Percentiles rank a stretch among this genome's conserved stretches.
Evolutionary conservation across 2,797 vertebrate species (phyloP).

Genomic region (Takifugu rubripes): DNA sequence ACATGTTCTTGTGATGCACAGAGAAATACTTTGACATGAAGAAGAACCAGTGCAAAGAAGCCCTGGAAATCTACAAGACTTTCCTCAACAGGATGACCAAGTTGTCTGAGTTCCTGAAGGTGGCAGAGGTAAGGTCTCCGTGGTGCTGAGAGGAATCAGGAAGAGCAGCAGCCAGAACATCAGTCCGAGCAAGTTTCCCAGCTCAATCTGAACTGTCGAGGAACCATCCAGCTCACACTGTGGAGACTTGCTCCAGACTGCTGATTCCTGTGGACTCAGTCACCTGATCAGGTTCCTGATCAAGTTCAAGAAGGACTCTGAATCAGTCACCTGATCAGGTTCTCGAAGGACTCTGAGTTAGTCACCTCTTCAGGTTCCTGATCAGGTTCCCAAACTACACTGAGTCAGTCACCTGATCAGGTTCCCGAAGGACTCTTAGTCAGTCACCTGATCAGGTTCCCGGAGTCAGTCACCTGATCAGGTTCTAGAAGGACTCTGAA

Average conservation of each 20-base stretch:
- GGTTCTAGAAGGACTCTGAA: constrained; percentile 13
- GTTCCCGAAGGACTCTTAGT: constrained; percentile 4
- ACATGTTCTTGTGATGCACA: constrained; percentile 46
- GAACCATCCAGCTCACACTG: constrained; percentile 12
- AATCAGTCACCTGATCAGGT: constrained; percentile 54
- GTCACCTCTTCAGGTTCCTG: constrained; percentile 52
- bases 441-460: constrained; percentile 56
- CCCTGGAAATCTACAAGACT: constrained; percentile 95
- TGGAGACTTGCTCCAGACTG: constrained; percentile 61
- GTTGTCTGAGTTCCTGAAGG: constrained; percentile 92
- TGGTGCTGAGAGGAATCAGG: constrained; percentile 24
- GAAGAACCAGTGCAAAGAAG: constrained; percentile 95
- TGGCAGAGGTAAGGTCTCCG: constrained; percentile 87
- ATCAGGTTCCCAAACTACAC: constrained; percentile 33
- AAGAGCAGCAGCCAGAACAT: constrained; percentile 35
- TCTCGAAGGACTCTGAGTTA: constrained; percentile 26
- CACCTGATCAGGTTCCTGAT: constrained; percentile 46
- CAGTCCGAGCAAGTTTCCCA: constrained; percentile 57
- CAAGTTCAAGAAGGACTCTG: constrained; percentile 18
- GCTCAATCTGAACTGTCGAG: neutral
- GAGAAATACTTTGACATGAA: constrained; percentile 98
- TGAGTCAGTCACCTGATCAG: constrained; percentile 55
- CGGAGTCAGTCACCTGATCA: constrained; percentile 53
- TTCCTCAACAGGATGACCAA: constrained; percentile 93
- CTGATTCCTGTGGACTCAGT: constrained; percentile 40